Evolutionary conservation across 2,888 invertebrate species (phyloP), one percentile per base, ranked within the genome.

Genomic region (Aspidapion aeneum): DNA sequence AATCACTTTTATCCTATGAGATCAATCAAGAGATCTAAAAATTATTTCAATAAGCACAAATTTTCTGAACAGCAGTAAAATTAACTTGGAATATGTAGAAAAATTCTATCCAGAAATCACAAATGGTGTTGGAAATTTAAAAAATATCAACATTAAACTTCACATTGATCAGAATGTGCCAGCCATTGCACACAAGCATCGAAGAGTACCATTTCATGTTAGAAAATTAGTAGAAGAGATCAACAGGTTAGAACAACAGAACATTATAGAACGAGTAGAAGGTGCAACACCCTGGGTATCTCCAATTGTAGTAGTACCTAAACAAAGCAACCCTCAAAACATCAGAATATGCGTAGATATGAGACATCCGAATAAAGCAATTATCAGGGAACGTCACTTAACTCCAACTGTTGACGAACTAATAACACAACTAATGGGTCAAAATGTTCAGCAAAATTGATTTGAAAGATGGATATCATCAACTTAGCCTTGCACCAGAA

Each of bases 391-490:
- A 66, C 56, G 67, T 55, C 64, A 69, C 52, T 18, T 66, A n/a
- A 67, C 67, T 52, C 66, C 68, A 20, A 69, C 69, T 19, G 61
- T 69, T 20, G 68, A 69, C 51, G 68, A 71, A 52, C 58, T 71
- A 1, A 63, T 70, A 35, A 50, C 57, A 57, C 18, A 20, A 70
- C 21, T 67, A 68, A 50, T 64, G 66, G 48, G 57, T 67, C 21
- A 65, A 35, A 57, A 21, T 70, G 21, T 71, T 70, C 58, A 65
- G 65, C n/a, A 74, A 77, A 66, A 63, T 77, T 1, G 78, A 79
- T 62, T 61, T 78, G 1, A 73, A 73, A 55, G 68, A 73, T 21
- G n/a, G 78, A 74, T 78, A 74, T 65, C 77, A 79, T 66, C 78
- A 79, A 63, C 62, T 79, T 1, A 73, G 74, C 62, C 61, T 79